Percentiles rank a stretch among this genome's conserved stretches.
phyloP scores from a whole-genome alignment of 1,140 invertebrate genomes.

The Atta cephalotes region DNA sequence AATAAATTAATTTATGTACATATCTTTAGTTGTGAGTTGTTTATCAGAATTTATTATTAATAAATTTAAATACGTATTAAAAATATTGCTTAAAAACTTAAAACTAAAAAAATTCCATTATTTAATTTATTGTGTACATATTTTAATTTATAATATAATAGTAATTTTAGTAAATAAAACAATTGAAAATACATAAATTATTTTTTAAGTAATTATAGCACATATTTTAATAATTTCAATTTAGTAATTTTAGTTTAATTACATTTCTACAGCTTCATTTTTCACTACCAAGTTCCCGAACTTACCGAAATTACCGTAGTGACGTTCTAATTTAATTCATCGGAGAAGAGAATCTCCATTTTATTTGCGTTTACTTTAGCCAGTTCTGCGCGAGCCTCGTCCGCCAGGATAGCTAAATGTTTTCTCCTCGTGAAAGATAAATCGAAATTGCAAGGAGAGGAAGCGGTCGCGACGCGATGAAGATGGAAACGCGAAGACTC shows the following conservation, averaged over 20 bases:
- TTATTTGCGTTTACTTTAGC: slow-evolving; percentile 59
- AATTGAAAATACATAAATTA: no score
- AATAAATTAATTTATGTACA: neutral
- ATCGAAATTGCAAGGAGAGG: slow-evolving; percentile 34
- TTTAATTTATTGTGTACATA: no score
- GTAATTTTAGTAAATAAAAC: no score
- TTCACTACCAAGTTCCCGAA: neutral
- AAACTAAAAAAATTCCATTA: no score
- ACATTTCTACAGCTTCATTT: neutral
- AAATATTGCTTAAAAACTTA: no score
- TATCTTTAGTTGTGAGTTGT: no score
- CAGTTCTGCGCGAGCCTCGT: neutral
- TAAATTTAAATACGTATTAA: neutral
- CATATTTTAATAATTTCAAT: no score
- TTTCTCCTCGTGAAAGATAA: slow-evolving; percentile 56
- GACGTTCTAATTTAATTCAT: slow-evolving; percentile 49
- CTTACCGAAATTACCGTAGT: slow-evolving; percentile 33
- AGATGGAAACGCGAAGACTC: slow-evolving; percentile 36
- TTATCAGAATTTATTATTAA: neutral
- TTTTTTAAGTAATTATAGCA: no score
- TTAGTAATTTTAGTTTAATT: neutral
- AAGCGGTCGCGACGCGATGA: slow-evolving; percentile 28
- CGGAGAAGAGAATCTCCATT: slow-evolving; percentile 30
- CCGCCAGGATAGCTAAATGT: slow-evolving; percentile 42
- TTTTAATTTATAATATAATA: no score